Conservation (phyloP, 2,797 vertebrate species). For the Arnoldichthys spilopterus region DNA sequence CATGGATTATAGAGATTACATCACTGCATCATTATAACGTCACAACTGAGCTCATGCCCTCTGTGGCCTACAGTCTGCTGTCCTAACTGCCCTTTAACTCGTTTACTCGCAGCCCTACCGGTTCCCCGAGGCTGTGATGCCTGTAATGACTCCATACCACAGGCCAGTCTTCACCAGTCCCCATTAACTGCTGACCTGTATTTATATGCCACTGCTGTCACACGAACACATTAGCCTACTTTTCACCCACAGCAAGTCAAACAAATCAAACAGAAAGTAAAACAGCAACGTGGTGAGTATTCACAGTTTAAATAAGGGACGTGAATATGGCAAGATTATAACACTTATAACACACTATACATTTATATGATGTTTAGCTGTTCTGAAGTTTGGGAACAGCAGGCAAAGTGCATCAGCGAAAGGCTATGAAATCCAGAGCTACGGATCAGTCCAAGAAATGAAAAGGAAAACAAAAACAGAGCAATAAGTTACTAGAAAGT, state of each 20-base stretch:
- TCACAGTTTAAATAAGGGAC: not conserved
- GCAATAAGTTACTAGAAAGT: no score
- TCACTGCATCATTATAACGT: conserved; percentile 1
- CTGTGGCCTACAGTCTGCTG: conserved; percentile 8
- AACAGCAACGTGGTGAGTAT: no score
- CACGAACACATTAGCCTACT: not conserved
- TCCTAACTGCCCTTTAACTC: conserved; percentile 12
- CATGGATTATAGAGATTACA: conserved; percentile 20
- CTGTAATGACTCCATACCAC: conserved; percentile 6
- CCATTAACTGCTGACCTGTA: not conserved
- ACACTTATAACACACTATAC: no score
- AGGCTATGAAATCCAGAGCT: no score
- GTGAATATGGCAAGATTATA: no score
- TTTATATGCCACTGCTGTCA: not conserved
- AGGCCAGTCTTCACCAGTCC: conserved; percentile 12
- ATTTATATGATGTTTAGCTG: no score
- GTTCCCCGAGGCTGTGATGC: not conserved
- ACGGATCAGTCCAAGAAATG: no score
- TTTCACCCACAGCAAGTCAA: conserved; percentile 8
- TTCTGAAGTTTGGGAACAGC: no score
- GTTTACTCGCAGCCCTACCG: conserved; percentile 9
- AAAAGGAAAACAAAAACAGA: no score
- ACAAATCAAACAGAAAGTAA: not conserved
- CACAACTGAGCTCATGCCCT: conserved; percentile 12
- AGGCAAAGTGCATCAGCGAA: no score